Percentiles rank a stretch among this genome's conserved stretches.
Conservation (phyloP, 1,140 invertebrate species). For the Zaprionus davidi region DNA sequence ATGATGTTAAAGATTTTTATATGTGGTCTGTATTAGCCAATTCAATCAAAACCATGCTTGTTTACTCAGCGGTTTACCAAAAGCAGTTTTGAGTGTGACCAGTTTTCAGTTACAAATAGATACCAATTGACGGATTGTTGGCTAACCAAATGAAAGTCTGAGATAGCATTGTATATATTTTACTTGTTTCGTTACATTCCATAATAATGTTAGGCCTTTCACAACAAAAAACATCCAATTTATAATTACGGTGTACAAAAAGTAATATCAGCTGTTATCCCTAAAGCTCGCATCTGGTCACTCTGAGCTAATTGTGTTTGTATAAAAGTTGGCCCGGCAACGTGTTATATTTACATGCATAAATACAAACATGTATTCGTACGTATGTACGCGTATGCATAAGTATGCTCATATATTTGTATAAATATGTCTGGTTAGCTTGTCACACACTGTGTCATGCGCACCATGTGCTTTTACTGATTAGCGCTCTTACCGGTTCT, state of each 20-base stretch:
- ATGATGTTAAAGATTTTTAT: not conserved
- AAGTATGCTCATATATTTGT: constrained; percentile 22
- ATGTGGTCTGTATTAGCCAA: not conserved
- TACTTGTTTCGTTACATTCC: not conserved
- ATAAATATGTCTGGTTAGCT: not conserved
- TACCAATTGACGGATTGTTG: constrained; percentile 19
- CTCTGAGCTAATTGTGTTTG: not conserved
- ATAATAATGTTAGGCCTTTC: not conserved
- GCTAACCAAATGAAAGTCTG: not conserved
- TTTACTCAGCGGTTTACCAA: constrained; percentile 50
- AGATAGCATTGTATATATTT: not conserved
- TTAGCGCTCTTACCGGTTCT: constrained; percentile 27
- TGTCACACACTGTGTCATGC: constrained; percentile 66
- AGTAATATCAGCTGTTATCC: not conserved
- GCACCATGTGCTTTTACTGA: constrained; percentile 81
- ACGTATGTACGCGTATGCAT: not conserved
- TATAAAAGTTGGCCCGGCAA: constrained; percentile 23
- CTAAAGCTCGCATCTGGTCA: constrained; percentile 12
- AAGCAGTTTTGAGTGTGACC: constrained; percentile 34
- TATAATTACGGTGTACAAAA: not conserved
- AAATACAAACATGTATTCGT: constrained; percentile 1
- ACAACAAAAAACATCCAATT: not conserved
- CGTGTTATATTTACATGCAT: constrained; percentile 34
- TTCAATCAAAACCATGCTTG: constrained; percentile 65
- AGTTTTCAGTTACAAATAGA: constrained; percentile 1